Conservation (phyloP, 2,888 invertebrate species). For the Drosophila emarginata region DNA sequence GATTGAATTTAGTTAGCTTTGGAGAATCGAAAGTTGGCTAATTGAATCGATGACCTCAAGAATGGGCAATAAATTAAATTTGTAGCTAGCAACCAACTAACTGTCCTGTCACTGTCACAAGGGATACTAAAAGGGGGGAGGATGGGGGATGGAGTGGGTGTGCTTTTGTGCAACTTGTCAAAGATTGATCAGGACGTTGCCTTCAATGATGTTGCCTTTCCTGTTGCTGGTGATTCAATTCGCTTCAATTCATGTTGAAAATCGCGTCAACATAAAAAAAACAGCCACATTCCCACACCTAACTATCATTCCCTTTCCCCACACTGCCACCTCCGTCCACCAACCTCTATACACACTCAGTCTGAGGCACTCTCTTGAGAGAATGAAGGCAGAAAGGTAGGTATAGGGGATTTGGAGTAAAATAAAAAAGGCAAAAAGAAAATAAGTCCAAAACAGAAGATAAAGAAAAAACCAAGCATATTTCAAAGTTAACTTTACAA, state of each 20-base stretch:
- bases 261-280: conserved; percentile 49
- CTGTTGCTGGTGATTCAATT: conserved; percentile 40
- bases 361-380: not conserved
- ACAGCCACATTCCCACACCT: conserved; percentile 10
- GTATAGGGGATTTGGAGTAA: no score
- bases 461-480: not conserved
- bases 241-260: conserved; percentile 51
- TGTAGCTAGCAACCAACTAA: not conserved
- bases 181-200: conserved; percentile 3
- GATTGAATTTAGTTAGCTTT: no score
- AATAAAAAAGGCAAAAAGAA: not conserved
- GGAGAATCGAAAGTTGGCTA: not conserved
- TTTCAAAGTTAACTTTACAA: not conserved
- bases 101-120: no score
- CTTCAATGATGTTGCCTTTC: not conserved
- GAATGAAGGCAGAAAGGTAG: no score
- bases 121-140: no score
- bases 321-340: no score
- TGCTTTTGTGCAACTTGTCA: not conserved
- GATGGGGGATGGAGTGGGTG: not conserved
- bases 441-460: not conserved
- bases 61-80: not conserved
- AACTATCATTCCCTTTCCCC: not conserved
- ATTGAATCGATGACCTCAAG: not conserved
- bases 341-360: not conserved